Conservation (phyloP, 1,140 invertebrate genomes). For the Olivierus martensii region DNA sequence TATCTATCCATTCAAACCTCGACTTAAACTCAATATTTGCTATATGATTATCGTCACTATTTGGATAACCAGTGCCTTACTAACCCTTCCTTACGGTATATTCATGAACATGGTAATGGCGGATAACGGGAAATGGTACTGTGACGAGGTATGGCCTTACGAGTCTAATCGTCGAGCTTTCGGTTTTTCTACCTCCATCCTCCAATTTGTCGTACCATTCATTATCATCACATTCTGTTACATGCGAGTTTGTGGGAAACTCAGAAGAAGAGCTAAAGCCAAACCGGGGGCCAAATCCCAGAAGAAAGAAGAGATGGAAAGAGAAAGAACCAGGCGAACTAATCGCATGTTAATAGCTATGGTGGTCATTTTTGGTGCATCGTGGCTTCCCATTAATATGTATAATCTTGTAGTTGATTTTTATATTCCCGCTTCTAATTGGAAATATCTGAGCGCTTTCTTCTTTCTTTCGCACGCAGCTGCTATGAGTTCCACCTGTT, state of each 20-base stretch:
- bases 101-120: constrained; percentile 46
- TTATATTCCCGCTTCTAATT: constrained; percentile 28
- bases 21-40: constrained; percentile 75
- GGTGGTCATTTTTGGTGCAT: constrained; percentile 34
- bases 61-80: constrained; percentile 72
- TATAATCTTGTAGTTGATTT: constrained; percentile 39
- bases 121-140: constrained; percentile 46
- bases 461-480: constrained; percentile 39
- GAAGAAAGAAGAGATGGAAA: constrained; percentile 29
- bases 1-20: constrained; percentile 81
- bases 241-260: constrained; percentile 69
- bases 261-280: constrained; percentile 58
- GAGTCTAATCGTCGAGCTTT: constrained; percentile 51
- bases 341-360: constrained; percentile 35
- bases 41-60: constrained; percentile 70
- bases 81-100: constrained; percentile 84
- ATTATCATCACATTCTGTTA: constrained; percentile 89
- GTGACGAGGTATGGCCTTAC: constrained; percentile 80
- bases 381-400: constrained; percentile 39
- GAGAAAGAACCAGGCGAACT: constrained; percentile 23
- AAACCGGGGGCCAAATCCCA: constrained; percentile 64
- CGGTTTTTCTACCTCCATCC: constrained; percentile 66
- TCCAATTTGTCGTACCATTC: constrained; percentile 91
- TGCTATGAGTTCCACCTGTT: constrained; percentile 40
- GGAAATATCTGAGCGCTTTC: constrained; percentile 27